These are phyloP conservation scores for Spialia ferax DNA, from an alignment of 2,888 invertebrate species.

Conservation along the genomic window DNA sequence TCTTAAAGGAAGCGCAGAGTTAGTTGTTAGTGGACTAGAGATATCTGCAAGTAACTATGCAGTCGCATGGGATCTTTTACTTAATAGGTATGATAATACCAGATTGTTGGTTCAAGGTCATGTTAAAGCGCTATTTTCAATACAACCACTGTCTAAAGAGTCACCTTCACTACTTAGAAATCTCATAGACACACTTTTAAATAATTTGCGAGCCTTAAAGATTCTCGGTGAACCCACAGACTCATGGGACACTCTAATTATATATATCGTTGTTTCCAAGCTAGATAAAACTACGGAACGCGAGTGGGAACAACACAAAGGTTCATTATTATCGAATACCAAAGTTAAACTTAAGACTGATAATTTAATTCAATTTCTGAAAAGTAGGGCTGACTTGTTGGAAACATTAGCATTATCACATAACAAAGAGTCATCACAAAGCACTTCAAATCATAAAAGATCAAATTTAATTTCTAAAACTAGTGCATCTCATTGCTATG, in stretches of 20 bases:
- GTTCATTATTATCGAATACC: conserved; percentile 3
- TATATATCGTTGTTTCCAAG: conserved; percentile 45
- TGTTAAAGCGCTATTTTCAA: neutral
- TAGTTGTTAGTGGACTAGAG: neutral
- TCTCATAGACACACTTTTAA: conserved; percentile 43
- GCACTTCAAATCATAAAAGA: too few relatives aligned
- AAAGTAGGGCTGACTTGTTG: neutral
- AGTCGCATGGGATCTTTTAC: neutral
- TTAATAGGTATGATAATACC: neutral
- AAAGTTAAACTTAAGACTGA: neutral
- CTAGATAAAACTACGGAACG: conserved; percentile 45
- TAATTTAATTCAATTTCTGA: conserved; percentile 1
- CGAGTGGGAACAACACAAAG: conserved; percentile 48
- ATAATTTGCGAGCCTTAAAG: conserved; percentile 45
- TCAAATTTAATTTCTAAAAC: neutral
- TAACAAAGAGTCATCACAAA: neutral
- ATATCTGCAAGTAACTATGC: neutral
- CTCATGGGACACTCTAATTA: conserved; percentile 48
- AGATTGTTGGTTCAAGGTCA: neutral
- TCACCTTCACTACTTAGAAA: conserved; percentile 25
- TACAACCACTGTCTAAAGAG: neutral
- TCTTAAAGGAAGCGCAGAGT: neutral
- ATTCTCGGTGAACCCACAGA: conserved; percentile 44
- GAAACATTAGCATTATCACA: conserved; percentile 5
- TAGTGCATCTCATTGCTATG: neutral